Percentiles rank a stretch among this genome's conserved stretches.
These are phyloP conservation scores for Tipula lateralis DNA, from an alignment of 2,888 invertebrate genomes.

Conservation along the genomic window DNA sequence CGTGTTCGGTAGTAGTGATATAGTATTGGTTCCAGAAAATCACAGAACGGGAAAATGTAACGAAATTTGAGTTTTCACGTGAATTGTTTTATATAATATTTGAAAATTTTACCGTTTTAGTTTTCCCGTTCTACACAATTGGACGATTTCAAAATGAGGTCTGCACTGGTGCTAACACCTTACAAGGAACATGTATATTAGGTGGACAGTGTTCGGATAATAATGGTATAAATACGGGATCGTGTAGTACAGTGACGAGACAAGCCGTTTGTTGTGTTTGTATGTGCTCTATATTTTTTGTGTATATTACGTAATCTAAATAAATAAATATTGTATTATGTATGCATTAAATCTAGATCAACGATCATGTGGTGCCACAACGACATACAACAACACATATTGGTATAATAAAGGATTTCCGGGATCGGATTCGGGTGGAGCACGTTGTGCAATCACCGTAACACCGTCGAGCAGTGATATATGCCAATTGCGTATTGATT, in stretches of 20 bases:
- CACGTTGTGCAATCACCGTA: constrained; percentile 64
- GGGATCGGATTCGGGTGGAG: constrained; percentile 61
- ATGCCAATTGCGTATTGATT: constrained; percentile 69
- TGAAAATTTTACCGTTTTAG: constrained; percentile 40
- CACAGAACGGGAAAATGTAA: constrained; percentile 15
- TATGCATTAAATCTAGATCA: constrained; percentile 54
- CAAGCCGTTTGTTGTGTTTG: constrained; percentile 80
- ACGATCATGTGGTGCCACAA: constrained; percentile 64
- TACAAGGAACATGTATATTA: constrained; percentile 74
- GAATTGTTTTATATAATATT: background rate
- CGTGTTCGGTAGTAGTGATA: background rate
- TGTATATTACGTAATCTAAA: background rate
- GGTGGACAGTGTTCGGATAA: constrained; percentile 66
- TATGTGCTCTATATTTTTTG: constrained; percentile 50
- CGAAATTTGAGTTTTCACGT: background rate
- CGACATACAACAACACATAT: constrained; percentile 75
- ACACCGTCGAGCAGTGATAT: constrained; percentile 58
- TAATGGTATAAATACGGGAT: constrained; percentile 67
- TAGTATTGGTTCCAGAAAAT: background rate
- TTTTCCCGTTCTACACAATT: constrained; percentile 67
- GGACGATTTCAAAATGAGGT: constrained; percentile 71
- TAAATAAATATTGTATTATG: background rate
- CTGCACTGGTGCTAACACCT: constrained; percentile 60
- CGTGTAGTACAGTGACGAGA: constrained; percentile 60
- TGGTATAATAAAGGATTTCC: constrained; percentile 77